phyloP scores from a whole-genome alignment of 2,888 invertebrate genomes.

The Thymelicus lineola region DNA sequence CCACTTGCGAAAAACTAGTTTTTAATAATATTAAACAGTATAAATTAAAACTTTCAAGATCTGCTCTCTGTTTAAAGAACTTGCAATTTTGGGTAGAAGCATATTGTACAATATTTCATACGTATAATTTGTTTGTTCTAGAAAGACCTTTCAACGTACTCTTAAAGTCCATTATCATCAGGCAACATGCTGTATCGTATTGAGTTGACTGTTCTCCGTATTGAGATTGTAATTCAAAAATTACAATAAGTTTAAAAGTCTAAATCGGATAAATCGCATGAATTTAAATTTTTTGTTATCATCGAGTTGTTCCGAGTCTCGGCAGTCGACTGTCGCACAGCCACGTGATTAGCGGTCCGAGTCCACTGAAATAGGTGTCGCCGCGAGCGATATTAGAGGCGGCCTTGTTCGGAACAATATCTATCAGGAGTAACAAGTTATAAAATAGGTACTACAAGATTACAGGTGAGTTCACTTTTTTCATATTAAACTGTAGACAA shows the following conservation, averaged over 20 bases:
- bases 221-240: neutral
- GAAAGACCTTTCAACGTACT: neutral
- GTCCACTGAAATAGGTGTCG: conserved; percentile 1
- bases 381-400: neutral
- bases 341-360: conserved; percentile 32
- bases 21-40: no score
- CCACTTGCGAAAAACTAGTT: no score
- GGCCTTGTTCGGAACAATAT: neutral
- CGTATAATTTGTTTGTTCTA: neutral
- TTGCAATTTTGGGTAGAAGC: no score
- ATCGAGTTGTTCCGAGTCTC: conserved; percentile 1
- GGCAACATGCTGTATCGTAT: neutral
- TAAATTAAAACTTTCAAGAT: no score
- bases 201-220: neutral
- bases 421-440: no score
- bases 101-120: no score
- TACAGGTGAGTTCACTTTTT: no score
- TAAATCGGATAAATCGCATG: conserved; percentile 26
- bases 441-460: no score
- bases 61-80: no score
- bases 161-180: no score
- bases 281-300: conserved; percentile 33
- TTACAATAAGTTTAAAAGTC: conserved; percentile 19
- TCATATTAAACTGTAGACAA: no score
- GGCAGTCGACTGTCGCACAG: conserved; percentile 34